phyloP scores from a whole-genome alignment of 1,140 invertebrate species.

The Drosophila sp. region DNA sequence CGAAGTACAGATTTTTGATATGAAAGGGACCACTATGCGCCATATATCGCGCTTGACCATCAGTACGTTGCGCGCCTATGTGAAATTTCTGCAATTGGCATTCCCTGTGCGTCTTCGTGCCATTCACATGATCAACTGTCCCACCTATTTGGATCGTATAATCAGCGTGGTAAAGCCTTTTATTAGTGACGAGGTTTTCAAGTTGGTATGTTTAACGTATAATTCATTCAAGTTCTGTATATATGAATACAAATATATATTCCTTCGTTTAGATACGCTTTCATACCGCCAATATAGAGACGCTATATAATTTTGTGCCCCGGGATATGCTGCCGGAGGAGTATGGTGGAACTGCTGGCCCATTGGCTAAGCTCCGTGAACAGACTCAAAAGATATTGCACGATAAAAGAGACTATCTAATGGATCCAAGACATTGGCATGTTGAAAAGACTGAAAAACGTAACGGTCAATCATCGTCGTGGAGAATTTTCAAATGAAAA shows the following conservation, averaged over 20 bases:
- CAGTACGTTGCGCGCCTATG: constrained; percentile 84
- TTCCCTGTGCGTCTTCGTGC: constrained; percentile 89
- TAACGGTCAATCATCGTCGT: constrained; percentile 62
- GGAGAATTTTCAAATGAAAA: constrained; percentile 55
- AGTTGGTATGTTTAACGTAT: constrained; percentile 49
- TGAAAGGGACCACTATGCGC: constrained; percentile 86
- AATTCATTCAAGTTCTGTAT: neutral
- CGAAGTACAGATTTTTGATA: constrained; percentile 89
- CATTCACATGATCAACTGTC: constrained; percentile 88
- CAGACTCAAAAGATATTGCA: constrained; percentile 83
- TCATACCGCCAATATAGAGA: constrained; percentile 85
- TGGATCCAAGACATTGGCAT: constrained; percentile 69
- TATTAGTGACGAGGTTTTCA: constrained; percentile 86
- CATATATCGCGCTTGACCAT: constrained; percentile 87
- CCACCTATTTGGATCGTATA: constrained; percentile 86
- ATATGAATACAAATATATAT: neutral
- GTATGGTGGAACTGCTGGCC: constrained; percentile 86
- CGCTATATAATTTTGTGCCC: constrained; percentile 86
- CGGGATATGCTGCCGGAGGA: constrained; percentile 86
- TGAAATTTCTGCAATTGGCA: constrained; percentile 86
- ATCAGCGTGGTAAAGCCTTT: constrained; percentile 87
- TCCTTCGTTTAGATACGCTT: constrained; percentile 84
- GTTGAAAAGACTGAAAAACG: constrained; percentile 66
- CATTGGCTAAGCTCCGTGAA: constrained; percentile 85
- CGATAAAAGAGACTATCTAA: constrained; percentile 73